Percentiles rank a stretch among this genome's conserved stretches.
Evolutionary conservation across 2,113 vertebrate genomes (phyloP).

Genomic region (Lepisosteus oculatus): DNA sequence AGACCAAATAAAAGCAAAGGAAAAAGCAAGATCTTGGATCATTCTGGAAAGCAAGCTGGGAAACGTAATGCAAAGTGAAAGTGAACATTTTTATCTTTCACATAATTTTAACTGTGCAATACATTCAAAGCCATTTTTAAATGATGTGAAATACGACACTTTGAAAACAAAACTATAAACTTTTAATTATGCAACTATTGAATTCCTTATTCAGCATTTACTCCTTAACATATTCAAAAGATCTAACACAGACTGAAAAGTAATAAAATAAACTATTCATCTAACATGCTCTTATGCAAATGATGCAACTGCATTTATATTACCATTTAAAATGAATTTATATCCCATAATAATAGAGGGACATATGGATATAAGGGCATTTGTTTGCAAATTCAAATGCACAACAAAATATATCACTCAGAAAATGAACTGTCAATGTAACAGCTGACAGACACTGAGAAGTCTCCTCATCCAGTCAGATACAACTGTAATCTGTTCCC

Average conservation of each 20-base stretch:
- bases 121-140: too few relatives aligned
- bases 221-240: too few relatives aligned
- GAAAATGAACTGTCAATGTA: conserved; percentile 60
- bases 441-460: conserved; percentile 47
- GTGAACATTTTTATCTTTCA: too few relatives aligned
- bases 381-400: conserved; percentile 57
- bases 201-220: too few relatives aligned
- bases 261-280: conserved; percentile 38
- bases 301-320: conserved; percentile 47
- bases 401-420: conserved; percentile 54
- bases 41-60: too few relatives aligned
- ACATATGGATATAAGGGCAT: conserved; percentile 57
- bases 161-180: too few relatives aligned
- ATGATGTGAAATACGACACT: too few relatives aligned
- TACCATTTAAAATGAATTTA: conserved; percentile 32
- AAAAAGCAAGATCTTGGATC: too few relatives aligned
- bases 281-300: conserved; percentile 56
- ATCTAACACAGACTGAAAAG: background rate
- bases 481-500: conserved; percentile 1
- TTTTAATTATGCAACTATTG: too few relatives aligned
- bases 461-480: conserved; percentile 31
- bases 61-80: too few relatives aligned
- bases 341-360: conserved; percentile 48
- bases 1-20: too few relatives aligned
- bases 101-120: too few relatives aligned